Evolutionary conservation across 2,888 invertebrate genomes (phyloP), one percentile per base, ranked within the genome.

Genomic region (Sturmia bella): DNA sequence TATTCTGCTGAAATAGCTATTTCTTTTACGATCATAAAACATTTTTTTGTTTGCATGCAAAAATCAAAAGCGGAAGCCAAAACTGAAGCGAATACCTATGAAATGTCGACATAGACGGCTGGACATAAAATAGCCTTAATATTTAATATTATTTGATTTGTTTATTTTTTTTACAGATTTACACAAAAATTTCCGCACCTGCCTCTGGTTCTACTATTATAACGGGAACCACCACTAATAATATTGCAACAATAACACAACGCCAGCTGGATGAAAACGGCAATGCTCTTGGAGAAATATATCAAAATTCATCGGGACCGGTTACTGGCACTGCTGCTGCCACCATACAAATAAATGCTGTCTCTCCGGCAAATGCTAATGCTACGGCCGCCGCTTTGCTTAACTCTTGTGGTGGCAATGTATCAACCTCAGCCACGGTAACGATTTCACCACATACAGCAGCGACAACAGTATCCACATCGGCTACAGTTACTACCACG

Each of bases 181-280:
- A 83, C 54, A 73, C 78, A 41, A 81, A 80, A 56, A 70, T 83
- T 76, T 80, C 80, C 4, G 39, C 77, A 75, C 74, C 82, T 61
- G 70, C 78, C 41, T 78, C 82, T 17, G 74, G 82, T 43, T 70
- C 82, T 32, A 66, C 61, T 13, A 61, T 66, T 61, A 66, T 78
- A 54, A 54, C 54, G 50, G 74, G 78, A 64, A 54, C 59, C 15
- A 59, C 54, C 75, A 59, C 54, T 73, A 83, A 73, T 61, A 80
- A 83, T 45, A 73, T 73, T 73, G 13, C 52, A 11, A 59, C 75
- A 19, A 43, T 79, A 32, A 59, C 50, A 2, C 95, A 91, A 88
- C 89, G 89, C 57, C 89, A 94, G 83, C 92, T 95, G 82, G 96
- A 96, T 91, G 96, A 96, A 91, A 96, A 96, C 89, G 95, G 95